Base-by-base conservation (phyloP, 2,888 invertebrate species). In the Drosophila stalkeri region DNA sequence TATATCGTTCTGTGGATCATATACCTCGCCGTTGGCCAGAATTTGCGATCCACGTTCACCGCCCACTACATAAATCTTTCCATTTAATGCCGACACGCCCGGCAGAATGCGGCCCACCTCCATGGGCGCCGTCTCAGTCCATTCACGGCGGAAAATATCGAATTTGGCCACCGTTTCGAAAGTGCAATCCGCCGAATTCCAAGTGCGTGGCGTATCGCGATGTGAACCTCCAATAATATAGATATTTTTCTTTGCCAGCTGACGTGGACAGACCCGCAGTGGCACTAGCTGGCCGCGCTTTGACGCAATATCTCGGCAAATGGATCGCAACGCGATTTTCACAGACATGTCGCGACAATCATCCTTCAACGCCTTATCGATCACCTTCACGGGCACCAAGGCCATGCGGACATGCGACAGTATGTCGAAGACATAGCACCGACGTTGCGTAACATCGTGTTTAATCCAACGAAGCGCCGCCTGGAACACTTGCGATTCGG, bases 41-140 rank as follows among this genome's bases (percentile, higher is more conserved):
- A 98, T 98, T 91, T 97, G 96, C 51, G 97, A 97, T 75, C 97
- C 98, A 80, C 97, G 95, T 92, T 98, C 98, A 8, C 98, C 98
- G 20, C 98, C 98, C 3, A 98, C 96, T 0, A 97, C 98, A 92
- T 97, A 98, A 67, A 98, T 96, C 80, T 96, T 95, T 1, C 98
- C 97, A 88, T 97, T 96, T 44, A 98, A 91, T 11, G 96, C 95
- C 1, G 97, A 97, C 7, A 97, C 97, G 16, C 98, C 98, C 0
- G 98, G 98, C 80, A 98, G 94, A 84, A 98, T 97, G 61, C 98
- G 95, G 4, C 97, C 96, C 81, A 97, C 96, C 61, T 95, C 95
- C 96, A 98, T 97, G 3, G 97, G 95, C 3, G 96, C 95, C 1
- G 96, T 95, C 90, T 96, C 96, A 75, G 95, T 95, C 97, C 98